Evolutionary conservation across 2,797 vertebrate species (phyloP).

Genomic region (Monodelphis domestica): DNA sequence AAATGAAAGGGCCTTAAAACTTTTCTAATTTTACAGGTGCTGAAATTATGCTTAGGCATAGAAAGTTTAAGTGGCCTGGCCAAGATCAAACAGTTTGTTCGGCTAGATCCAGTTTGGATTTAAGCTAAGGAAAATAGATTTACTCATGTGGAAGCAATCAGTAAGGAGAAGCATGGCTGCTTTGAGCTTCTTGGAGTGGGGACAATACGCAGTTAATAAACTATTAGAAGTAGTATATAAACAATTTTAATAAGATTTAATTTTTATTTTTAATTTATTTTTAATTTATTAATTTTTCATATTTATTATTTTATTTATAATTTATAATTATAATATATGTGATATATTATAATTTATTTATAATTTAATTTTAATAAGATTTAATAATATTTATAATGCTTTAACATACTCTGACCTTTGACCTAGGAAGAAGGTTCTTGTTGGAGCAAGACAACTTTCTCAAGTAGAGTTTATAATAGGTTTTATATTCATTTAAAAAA

Average conservation of each 20-base stretch:
- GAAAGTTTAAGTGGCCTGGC: background rate
- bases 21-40: background rate
- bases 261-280: too few species aligned
- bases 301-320: too few species aligned
- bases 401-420: background rate
- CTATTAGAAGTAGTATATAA: constrained; percentile 32
- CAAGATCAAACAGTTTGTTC: background rate
- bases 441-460: background rate
- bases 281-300: too few species aligned
- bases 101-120: background rate
- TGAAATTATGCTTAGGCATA: background rate
- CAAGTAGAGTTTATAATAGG: background rate
- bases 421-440: background rate
- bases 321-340: too few species aligned
- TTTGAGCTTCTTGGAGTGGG: background rate
- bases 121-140: background rate
- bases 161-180: background rate
- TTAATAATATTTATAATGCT: background rate
- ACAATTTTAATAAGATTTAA: background rate
- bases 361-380: background rate
- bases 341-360: too few species aligned
- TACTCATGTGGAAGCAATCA: background rate
- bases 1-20: background rate
- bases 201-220: background rate
- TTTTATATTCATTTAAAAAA: constrained; percentile 20